phyloP scores from a whole-genome alignment of 2,797 vertebrate species.

The Atherinosoma microstoma region DNA sequence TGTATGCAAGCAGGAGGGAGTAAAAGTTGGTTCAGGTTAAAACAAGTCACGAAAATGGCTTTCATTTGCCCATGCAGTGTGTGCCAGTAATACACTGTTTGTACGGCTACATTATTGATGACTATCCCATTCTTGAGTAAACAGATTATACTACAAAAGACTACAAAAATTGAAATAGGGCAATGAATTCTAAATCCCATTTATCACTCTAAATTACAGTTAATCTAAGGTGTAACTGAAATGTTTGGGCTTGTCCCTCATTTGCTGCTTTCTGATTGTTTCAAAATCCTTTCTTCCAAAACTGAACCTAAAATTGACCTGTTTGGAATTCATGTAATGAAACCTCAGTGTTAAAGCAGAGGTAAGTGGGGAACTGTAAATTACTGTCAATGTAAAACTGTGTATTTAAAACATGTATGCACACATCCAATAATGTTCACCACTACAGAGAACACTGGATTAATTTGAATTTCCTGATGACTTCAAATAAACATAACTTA shows the following conservation, averaged over 20 bases:
- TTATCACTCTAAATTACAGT: slow-evolving; percentile 26
- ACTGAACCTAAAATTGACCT: neutral
- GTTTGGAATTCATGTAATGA: neutral
- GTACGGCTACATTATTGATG: slow-evolving; percentile 38
- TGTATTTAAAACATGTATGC: neutral
- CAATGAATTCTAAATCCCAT: slow-evolving; percentile 14
- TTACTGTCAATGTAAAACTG: neutral
- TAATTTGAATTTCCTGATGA: neutral
- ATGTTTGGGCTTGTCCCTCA: slow-evolving; percentile 29
- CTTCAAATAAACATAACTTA: neutral
- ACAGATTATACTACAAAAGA: slow-evolving; percentile 1
- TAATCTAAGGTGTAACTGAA: slow-evolving; percentile 27
- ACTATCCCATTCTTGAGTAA: slow-evolving; percentile 25
- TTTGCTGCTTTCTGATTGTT: slow-evolving; percentile 7
- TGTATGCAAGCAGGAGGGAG: slow-evolving; percentile 45
- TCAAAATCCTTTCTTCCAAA: neutral
- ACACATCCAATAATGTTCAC: neutral
- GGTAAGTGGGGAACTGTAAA: neutral
- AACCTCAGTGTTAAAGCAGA: neutral
- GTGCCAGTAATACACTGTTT: slow-evolving; percentile 51
- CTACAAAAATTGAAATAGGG: slow-evolving; percentile 16
- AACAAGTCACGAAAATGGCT: slow-evolving; percentile 69
- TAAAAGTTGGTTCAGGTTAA: slow-evolving; percentile 67
- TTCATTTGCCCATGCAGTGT: slow-evolving; percentile 62
- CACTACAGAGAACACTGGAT: neutral